Evolutionary conservation across 2,888 invertebrate genomes (phyloP), one percentile per base, ranked within the genome.

Genomic region (Temnothorax unifasciatus): DNA sequence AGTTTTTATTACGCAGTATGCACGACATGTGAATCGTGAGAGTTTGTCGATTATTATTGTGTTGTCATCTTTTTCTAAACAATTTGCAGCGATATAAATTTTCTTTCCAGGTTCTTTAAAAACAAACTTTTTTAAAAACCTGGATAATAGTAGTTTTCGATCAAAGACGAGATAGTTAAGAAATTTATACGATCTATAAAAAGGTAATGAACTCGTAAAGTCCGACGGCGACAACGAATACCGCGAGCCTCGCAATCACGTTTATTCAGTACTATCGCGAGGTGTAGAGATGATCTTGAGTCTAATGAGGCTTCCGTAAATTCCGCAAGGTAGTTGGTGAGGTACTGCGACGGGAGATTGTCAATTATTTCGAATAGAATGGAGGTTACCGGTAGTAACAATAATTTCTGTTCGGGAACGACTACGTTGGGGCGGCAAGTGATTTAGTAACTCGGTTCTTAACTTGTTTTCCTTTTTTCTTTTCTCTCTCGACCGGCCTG

Each of bases 361-460:
- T 91, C 92, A 92, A 90, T 86, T 87, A 91, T 92, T 87, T 81
- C 83, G 87, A 90, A 89, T 88, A 88, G 29, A 44, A 25, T 2
- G n/a, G 81, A 81, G 90, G 86, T 92, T 90, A 89, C 91, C 88
- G 87, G 90, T 91, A 92, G 92, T 93, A 93, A 91, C 92, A 92
- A 93, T 92, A 92, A 93, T 93, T 93, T 92, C 90, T 89, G 86
- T 85, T 88, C 85, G 90, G 18, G 89, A 92, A 92, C 91, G 92
- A 91, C 92, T 92, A 91, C 90, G 90, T 87, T 83, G 87, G 91
- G 87, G 86, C 90, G 82, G 66, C 85, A 88, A 91, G 87, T 94
- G 93, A 94, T 94, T 94, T 94, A 94, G 93, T 94, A 93, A 93
- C 93, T 94, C 92, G 91, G 88, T 88, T 90, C 92, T 92, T 91